Percentiles rank a stretch among this genome's conserved stretches.
These are phyloP conservation scores for Lamprologus lemairii DNA, from an alignment of 2,113 vertebrate genomes.

Conservation along the genomic window DNA sequence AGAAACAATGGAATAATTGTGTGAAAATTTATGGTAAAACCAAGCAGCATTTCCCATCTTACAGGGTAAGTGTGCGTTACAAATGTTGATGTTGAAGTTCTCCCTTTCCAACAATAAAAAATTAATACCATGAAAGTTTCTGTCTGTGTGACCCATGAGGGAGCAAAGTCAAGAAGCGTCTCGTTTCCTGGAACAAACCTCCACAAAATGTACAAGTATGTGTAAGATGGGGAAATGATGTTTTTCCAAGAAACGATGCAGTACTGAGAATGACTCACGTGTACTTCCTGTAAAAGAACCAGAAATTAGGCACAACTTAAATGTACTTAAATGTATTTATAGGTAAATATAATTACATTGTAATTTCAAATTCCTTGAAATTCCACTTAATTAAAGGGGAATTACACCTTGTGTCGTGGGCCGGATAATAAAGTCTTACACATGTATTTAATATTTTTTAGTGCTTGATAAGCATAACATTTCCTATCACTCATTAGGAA, in stretches of 20 bases:
- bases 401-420: rapidly evolving
- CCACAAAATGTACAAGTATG: background rate
- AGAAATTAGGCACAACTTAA: background rate
- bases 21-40: background rate
- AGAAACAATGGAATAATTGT: background rate
- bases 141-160: rapidly evolving
- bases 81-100: background rate
- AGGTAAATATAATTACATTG: background rate
- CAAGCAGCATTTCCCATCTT: background rate
- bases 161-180: background rate
- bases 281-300: background rate
- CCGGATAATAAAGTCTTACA: background rate
- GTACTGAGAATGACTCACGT: rapidly evolving
- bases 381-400: background rate
- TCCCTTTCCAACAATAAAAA: background rate
- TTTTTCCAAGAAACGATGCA: background rate
- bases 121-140: background rate
- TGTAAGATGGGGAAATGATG: background rate
- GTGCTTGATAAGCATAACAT: background rate
- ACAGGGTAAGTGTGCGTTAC: background rate
- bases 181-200: background rate
- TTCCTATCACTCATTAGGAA: background rate
- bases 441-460: background rate
- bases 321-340: background rate
- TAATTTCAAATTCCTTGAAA: background rate